Conservation (phyloP, 2,888 invertebrate species). For the Leptopterna dolabrata region DNA sequence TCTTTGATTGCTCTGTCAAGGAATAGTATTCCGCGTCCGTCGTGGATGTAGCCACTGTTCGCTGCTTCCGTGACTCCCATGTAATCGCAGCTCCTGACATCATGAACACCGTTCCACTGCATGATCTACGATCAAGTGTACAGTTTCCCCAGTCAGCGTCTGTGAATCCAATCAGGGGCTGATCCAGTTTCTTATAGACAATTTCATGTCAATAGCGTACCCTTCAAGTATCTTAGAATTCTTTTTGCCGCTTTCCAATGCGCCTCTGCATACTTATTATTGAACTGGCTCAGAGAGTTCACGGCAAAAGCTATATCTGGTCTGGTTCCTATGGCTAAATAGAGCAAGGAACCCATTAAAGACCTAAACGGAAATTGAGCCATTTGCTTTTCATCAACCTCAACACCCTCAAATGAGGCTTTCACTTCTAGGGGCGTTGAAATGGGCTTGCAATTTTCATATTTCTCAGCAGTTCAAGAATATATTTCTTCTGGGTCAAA, state of each 20-base stretch:
- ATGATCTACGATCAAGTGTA: background rate
- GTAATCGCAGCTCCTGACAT: background rate
- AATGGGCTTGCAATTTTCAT: conserved; percentile 50
- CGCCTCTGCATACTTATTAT: background rate
- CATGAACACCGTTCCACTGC: background rate
- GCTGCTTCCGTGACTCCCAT: background rate
- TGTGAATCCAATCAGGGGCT: background rate
- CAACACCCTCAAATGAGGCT: background rate
- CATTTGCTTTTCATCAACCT: background rate
- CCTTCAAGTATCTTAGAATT: conserved; percentile 14
- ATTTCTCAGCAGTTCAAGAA: conserved; percentile 55
- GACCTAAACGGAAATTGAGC: background rate
- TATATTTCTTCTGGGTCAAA: conserved; percentile 56
- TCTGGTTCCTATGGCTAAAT: background rate
- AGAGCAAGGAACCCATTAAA: conserved; percentile 16
- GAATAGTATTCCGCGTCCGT: conserved; percentile 14
- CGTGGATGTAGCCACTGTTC: conserved; percentile 17
- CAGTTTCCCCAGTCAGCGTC: conserved; percentile 24
- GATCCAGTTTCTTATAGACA: background rate
- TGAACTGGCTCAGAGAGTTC: conserved; percentile 22
- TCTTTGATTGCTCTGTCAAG: background rate
- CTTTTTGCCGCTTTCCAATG: conserved; percentile 31
- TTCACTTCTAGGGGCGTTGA: conserved; percentile 26
- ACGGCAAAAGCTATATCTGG: conserved; percentile 30
- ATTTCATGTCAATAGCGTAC: background rate